phyloP scores from a whole-genome alignment of 35 echinoderm and acorn worm genomes.

The Apostichopus japonicus region DNA sequence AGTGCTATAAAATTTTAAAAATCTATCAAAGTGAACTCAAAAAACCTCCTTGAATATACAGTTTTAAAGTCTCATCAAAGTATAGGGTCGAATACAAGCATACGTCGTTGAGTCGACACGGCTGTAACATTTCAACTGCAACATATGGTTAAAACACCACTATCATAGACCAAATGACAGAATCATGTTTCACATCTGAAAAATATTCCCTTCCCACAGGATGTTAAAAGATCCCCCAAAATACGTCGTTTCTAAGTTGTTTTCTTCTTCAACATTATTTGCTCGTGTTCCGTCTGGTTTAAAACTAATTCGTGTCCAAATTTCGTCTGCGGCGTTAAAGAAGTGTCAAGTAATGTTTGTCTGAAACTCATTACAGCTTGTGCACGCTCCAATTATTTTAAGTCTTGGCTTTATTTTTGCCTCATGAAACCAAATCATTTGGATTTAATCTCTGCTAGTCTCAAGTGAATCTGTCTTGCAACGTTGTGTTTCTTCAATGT shows the following conservation, averaged over 20 bases:
- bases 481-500: not conserved
- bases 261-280: not conserved
- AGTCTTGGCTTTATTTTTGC: not conserved
- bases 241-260: not conserved
- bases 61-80: too few species aligned
- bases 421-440: not conserved
- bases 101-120: not conserved
- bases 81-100: too few species aligned
- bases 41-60: too few species aligned
- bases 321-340: not conserved
- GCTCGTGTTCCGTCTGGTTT: too few species aligned
- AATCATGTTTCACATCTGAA: not conserved
- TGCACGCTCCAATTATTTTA: not conserved
- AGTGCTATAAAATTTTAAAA: too few species aligned
- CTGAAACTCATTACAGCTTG: not conserved
- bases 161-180: not conserved
- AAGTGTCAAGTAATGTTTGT: not conserved
- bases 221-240: not conserved
- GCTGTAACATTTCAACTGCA: not conserved
- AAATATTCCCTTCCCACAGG: not conserved
- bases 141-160: not conserved
- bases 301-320: too few species aligned
- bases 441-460: slow-evolving; percentile 3
- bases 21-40: too few species aligned
- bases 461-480: not conserved